phyloP scores from a whole-genome alignment of 2,888 invertebrate species.

The Timema podura region DNA sequence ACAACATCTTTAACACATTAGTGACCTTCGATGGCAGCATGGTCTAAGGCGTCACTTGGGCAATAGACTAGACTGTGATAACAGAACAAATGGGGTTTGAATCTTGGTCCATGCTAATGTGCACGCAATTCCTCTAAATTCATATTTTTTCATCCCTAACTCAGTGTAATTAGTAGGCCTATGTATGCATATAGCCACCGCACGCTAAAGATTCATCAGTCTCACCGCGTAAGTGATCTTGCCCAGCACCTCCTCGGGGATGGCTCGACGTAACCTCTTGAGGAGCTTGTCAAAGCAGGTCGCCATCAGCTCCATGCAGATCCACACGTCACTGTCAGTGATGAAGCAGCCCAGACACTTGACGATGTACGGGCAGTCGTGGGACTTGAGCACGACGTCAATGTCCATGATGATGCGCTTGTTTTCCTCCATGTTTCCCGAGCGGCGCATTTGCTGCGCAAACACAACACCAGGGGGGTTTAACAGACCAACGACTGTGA shows the following conservation, averaged over 20 bases:
- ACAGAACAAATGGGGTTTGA: no score
- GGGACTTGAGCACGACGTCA: conserved; percentile 95
- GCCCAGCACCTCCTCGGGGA: conserved; percentile 93
- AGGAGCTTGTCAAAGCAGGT: conserved; percentile 97
- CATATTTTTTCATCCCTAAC: no score
- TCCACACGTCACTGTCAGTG: conserved; percentile 96
- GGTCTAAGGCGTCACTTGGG: no score
- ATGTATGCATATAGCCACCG: no score
- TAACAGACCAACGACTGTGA: no score
- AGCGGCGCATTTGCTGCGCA: conserved; percentile 88
- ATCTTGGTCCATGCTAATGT: no score
- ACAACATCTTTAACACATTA: no score
- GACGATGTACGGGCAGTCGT: conserved; percentile 95
- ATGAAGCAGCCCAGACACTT: conserved; percentile 97
- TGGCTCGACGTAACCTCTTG: conserved; percentile 77
- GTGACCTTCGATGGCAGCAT: no score
- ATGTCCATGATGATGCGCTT: conserved; percentile 98
- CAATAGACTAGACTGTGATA: no score
- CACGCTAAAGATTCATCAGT: no score
- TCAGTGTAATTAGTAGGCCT: no score
- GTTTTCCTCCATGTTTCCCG: conserved; percentile 94
- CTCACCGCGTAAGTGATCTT: conserved; percentile 95
- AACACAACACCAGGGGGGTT: conserved; percentile 23
- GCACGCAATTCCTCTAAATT: no score
- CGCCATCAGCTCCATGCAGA: conserved; percentile 99